Percentiles rank a stretch among this genome's conserved stretches.
These are phyloP conservation scores for Peucedramus taeniatus DNA, from an alignment of 2,113 vertebrate species.

Conservation along the genomic window DNA sequence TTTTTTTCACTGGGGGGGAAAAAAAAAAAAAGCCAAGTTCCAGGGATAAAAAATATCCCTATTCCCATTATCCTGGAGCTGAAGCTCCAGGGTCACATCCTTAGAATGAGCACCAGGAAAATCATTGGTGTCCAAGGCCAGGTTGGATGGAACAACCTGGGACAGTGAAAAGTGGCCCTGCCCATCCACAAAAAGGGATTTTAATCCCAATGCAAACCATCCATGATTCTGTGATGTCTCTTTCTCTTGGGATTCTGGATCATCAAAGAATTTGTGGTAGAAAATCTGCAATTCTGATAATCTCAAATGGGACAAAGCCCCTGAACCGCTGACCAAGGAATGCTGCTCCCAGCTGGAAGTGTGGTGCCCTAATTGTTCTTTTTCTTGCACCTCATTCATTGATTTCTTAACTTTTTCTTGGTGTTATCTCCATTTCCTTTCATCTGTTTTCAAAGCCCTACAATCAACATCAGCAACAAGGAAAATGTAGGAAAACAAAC, in stretches of 20 bases:
- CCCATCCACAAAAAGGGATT: background rate
- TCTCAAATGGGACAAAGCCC: background rate
- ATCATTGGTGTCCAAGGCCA: rapidly evolving
- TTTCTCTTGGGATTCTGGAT: background rate
- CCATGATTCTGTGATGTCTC: background rate
- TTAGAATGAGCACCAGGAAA: background rate
- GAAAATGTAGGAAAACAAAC: background rate
- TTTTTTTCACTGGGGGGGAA: background rate
- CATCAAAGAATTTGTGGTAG: background rate
- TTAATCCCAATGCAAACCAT: background rate
- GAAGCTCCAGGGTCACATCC: background rate
- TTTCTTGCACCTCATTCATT: background rate
- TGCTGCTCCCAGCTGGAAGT: background rate
- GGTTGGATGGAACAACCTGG: background rate
- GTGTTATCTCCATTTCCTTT: background rate
- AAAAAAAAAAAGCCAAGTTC: background rate
- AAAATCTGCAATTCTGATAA: background rate
- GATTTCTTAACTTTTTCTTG: background rate
- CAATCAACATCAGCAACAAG: background rate
- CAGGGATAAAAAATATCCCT: background rate
- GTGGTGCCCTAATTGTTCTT: background rate
- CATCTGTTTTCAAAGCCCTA: background rate
- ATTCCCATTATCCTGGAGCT: background rate
- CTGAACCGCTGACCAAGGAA: background rate
- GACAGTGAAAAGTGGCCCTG: background rate